phyloP scores from a whole-genome alignment of 2,888 invertebrate species.

The Cistogaster globosa region DNA sequence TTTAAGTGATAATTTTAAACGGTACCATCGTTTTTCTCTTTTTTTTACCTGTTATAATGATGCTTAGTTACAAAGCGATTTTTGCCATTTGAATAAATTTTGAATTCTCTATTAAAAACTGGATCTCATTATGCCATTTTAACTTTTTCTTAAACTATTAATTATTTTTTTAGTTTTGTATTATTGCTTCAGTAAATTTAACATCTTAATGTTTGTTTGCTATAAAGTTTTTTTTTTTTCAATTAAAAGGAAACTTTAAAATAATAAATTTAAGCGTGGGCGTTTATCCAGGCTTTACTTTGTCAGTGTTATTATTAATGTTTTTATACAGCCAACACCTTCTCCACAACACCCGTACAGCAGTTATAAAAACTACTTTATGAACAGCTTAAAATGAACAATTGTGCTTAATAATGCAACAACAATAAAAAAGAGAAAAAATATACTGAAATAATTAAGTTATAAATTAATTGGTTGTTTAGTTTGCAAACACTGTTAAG shows the following conservation, averaged over 20 bases:
- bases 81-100: too few relatives aligned
- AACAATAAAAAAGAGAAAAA: too few relatives aligned
- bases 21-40: too few relatives aligned
- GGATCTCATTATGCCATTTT: too few relatives aligned
- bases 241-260: neutral
- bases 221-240: neutral
- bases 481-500: neutral
- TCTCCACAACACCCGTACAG: neutral
- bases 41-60: too few relatives aligned
- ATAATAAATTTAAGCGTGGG: slow-evolving; percentile 1
- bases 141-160: too few relatives aligned
- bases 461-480: slow-evolving; percentile 41
- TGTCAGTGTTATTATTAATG: neutral
- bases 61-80: too few relatives aligned
- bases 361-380: neutral
- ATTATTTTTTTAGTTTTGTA: too few relatives aligned
- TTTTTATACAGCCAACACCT: slow-evolving; percentile 18
- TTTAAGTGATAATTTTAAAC: too few relatives aligned
- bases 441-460: neutral
- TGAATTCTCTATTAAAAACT: too few relatives aligned
- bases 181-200: slow-evolving; percentile 29
- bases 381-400: neutral
- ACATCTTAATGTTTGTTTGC: slow-evolving; percentile 46
- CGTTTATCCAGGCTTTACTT: neutral
- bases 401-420: neutral